Base-by-base conservation (phyloP, 2,113 vertebrate species). In the Dasypus novemcinctus region DNA sequence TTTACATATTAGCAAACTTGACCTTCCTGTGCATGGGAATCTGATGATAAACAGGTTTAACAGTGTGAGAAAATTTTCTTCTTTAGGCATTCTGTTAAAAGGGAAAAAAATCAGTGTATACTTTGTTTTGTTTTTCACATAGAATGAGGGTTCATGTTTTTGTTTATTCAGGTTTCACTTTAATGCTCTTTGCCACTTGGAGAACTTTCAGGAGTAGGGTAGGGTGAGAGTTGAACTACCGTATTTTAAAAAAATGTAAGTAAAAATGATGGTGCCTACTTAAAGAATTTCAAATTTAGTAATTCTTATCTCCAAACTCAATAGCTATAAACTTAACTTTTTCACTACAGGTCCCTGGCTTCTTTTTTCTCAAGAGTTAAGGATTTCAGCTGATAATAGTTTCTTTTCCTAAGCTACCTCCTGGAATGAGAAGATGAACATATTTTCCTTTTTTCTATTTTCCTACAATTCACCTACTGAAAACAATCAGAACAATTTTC, bases 161-260 rank as follows among this genome's bases (percentile, higher is more conserved):
- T 96, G 79, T 93, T 97, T 97, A 84, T 93, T 95, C 84, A 94
- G 86, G 52, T 86, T 96, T 95, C 95, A 95, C 72, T 97, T 94
- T 80, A 96, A 94, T 95, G 31, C 36, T 85, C 27, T 88, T 96
- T 96, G 63, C 82, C 79, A 81, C 36, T 89, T n/a, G 33, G 18
- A 80, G 75, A 63, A 43, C 25, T 36, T 68, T 64, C 17, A 25
- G 21, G n/a, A 18, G 41, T 21, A 71, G 64, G 38, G 23, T n/a
- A 13, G 43, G 36, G 27, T 85, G 61, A 61, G 71, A 78, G 38
- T 49, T 79, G 61, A 92, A 10, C 74, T 74, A 68, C 46, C n/a
- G 92, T 75, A 88, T 23, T 84, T 94, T 76, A 59, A 85, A 96
- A 93, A 90, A 49, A 63, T 21, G 4, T 52, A 75, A 90, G 54